Evolutionary conservation across 2,113 vertebrate species (phyloP), one percentile per base, ranked within the genome.

Genomic region (Aythya baeri): DNA sequence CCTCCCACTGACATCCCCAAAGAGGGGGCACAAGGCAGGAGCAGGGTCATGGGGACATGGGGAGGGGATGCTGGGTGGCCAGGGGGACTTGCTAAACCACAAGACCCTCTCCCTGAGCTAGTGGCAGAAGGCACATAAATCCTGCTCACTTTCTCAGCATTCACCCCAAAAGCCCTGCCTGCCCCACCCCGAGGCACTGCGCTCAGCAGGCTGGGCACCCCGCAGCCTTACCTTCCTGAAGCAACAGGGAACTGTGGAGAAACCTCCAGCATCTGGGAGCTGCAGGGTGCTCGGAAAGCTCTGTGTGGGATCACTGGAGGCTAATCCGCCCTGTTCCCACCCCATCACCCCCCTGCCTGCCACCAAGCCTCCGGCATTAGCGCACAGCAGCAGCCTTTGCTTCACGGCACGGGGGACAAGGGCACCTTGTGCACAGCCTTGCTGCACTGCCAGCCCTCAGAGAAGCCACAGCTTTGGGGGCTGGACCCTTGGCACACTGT

Each of bases 401-500:
- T 90, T 38, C 8, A 14, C 4, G 0, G 65, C 1, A 2, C 34
- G 3, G 11, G 65, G 18, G 86, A 97, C 96, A 97, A 96, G 5
- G 50, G 86, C 8, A 25, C 95, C 68, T 96, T 96, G 96, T 97
- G 91, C 94, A 88, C 83, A 83, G 91, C 88, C 94, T 80, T 74
- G 65, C 70, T 3, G 41, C 7, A 2, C 61, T 0, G 11, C 62
- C 62, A 65, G 36, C 26, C 36, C 36, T 65, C 25, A 7, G 36
- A 38, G 36, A 25, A 65, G 62, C 26, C 62, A 8, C 10, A 29
- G 26, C 82, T 67, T 38, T 41, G 93, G 36, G 36, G 83, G 93
- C 68, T 70, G 94, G 57, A 6, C 83, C 83, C 86, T 46, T 78
- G 2, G 3, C 81, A 65, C 4, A 55, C 52, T 11, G 14, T 12